Evolutionary conservation across 2,888 invertebrate species (phyloP).

Genomic region (Andrena fulva): DNA sequence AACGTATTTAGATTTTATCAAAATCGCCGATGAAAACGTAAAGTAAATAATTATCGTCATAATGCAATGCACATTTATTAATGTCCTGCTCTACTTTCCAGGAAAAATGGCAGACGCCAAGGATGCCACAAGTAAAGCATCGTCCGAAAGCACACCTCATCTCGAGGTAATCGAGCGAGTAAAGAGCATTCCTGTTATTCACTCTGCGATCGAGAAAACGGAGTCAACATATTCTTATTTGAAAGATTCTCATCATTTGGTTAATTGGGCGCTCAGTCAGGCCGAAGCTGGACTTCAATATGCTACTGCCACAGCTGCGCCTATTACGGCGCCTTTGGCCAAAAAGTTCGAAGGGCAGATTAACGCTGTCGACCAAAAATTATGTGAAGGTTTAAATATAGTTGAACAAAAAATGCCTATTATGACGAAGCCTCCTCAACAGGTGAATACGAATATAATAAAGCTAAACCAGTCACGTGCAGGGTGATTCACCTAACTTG

Average conservation of each 20-base stretch:
- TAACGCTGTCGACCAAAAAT: conserved; percentile 86
- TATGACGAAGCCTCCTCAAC: conserved; percentile 86
- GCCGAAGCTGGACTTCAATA: conserved; percentile 86
- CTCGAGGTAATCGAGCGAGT: conserved; percentile 82
- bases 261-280: conserved; percentile 86
- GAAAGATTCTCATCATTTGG: conserved; percentile 86
- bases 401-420: conserved; percentile 87
- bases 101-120: conserved; percentile 65
- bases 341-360: conserved; percentile 86
- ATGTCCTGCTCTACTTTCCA: conserved; percentile 37
- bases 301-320: conserved; percentile 86
- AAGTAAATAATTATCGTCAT: background rate
- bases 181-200: conserved; percentile 80
- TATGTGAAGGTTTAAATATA: conserved; percentile 86
- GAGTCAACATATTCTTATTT: conserved; percentile 81
- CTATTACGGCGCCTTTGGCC: conserved; percentile 85
- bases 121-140: conserved; percentile 20
- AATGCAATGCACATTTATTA: background rate
- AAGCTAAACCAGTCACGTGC: background rate
- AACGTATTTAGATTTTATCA: too few relatives aligned
- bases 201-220: conserved; percentile 82
- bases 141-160: conserved; percentile 66
- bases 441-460: conserved; percentile 81
- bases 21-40: background rate
- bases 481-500: too few relatives aligned